phyloP scores from a whole-genome alignment of 2,888 invertebrate species.

The Polydrusus pterygomalis region DNA sequence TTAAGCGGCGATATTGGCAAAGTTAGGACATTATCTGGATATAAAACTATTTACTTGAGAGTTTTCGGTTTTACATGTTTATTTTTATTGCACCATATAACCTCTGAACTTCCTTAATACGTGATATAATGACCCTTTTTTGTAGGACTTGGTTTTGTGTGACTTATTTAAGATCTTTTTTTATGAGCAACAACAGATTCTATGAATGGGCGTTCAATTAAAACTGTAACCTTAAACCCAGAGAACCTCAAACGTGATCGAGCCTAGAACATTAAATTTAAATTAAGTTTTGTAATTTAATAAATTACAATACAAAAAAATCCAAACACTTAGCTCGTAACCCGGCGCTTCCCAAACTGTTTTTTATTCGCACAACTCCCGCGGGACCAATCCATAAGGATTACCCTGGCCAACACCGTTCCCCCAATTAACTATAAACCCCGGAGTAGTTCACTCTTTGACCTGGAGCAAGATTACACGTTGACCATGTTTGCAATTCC shows the following conservation, averaged over 20 bases:
- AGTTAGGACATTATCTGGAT: slow-evolving; percentile 36
- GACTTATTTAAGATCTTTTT: neutral
- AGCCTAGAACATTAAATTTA: too few relatives aligned
- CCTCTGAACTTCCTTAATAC: slow-evolving; percentile 17
- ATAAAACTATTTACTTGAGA: slow-evolving; percentile 41
- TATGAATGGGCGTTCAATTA: neutral
- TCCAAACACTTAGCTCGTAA: neutral
- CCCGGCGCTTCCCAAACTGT: slow-evolving; percentile 9
- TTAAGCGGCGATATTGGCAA: slow-evolving; percentile 27
- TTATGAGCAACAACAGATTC: neutral
- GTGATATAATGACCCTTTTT: slow-evolving; percentile 3
- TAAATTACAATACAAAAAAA: neutral
- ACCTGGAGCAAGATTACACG: slow-evolving; percentile 66
- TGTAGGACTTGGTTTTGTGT: neutral
- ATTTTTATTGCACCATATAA: slow-evolving; percentile 27
- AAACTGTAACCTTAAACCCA: too few relatives aligned
- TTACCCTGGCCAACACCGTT: slow-evolving; percentile 63
- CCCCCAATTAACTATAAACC: slow-evolving; percentile 67
- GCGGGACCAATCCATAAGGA: slow-evolving; percentile 63
- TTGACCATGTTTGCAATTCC: slow-evolving; percentile 70
- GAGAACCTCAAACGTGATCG: too few relatives aligned
- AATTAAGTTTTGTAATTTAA: neutral
- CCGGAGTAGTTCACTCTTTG: slow-evolving; percentile 67
- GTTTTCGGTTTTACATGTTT: slow-evolving; percentile 39
- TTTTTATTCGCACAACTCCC: slow-evolving; percentile 54